Conservation (phyloP, 2,888 invertebrate genomes). For the Chrysina gloriosa region DNA sequence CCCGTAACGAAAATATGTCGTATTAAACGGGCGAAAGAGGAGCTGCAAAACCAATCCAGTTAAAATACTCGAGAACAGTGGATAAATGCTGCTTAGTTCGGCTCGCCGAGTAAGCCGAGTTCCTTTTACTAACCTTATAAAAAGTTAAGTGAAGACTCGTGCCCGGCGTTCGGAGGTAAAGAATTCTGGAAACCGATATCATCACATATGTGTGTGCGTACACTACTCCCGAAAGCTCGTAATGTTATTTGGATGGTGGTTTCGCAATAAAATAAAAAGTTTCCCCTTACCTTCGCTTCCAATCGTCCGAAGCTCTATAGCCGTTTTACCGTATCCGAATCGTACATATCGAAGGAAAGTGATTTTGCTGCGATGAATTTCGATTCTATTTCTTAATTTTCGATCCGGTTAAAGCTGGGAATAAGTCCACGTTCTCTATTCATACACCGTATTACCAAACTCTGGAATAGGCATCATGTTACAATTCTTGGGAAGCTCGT, state of each 20-base stretch:
- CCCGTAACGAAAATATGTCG: constrained; percentile 21
- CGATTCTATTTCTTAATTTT: too few relatives aligned
- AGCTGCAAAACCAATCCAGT: constrained; percentile 37
- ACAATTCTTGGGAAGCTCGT: too few relatives aligned
- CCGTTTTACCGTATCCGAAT: too few relatives aligned
- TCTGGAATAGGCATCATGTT: too few relatives aligned
- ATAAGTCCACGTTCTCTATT: too few relatives aligned
- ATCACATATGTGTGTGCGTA: constrained; percentile 24
- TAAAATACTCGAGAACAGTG: constrained; percentile 46
- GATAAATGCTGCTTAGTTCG: constrained; percentile 49
- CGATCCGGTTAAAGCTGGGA: too few relatives aligned
- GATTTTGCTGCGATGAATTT: too few relatives aligned
- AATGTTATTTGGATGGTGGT: neutral
- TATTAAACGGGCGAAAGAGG: constrained; percentile 6
- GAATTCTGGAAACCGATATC: constrained; percentile 9
- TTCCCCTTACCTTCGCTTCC: neutral
- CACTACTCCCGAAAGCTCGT: neutral
- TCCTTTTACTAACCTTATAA: constrained; percentile 48
- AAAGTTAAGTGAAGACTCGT: constrained; percentile 49
- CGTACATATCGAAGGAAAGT: too few relatives aligned
- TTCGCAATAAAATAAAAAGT: constrained; percentile 12
- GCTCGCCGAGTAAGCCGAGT: constrained; percentile 43
- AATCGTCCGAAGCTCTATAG: too few relatives aligned
- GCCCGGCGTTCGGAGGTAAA: constrained; percentile 42
- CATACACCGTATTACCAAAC: too few relatives aligned